These are phyloP conservation scores for Chloroceryle aenea DNA, from an alignment of 2,113 vertebrate genomes.

Conservation along the genomic window DNA sequence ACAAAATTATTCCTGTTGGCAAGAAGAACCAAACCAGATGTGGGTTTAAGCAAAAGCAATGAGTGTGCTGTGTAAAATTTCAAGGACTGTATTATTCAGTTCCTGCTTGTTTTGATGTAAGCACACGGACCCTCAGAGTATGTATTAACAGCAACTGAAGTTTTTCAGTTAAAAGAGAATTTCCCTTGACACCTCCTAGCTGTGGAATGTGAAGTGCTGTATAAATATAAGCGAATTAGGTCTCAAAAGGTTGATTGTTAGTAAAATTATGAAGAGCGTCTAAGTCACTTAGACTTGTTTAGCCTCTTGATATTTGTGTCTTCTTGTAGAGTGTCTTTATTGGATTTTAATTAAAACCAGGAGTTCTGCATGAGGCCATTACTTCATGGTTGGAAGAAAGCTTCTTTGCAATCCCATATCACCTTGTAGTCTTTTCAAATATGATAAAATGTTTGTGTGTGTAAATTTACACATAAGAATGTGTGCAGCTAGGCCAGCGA, in stretches of 20 bases:
- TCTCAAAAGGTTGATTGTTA: neutral
- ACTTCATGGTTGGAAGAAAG: neutral
- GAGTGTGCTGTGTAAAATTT: neutral
- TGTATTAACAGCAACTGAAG: neutral
- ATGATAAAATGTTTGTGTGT: neutral
- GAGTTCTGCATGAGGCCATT: neutral
- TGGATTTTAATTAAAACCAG: neutral
- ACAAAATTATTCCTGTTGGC: neutral
- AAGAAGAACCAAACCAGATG: neutral
- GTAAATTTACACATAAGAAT: neutral
- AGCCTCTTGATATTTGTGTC: neutral
- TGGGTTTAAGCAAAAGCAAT: neutral
- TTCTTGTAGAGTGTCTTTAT: neutral
- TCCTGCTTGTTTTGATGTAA: neutral
- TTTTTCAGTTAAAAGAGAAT: neutral
- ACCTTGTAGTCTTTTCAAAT: neutral
- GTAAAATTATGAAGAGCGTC: neutral
- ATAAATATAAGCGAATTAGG: neutral
- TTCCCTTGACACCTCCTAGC: neutral
- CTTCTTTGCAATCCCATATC: rapidly evolving
- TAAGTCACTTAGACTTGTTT: neutral
- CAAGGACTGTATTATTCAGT: neutral
- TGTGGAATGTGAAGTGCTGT: neutral
- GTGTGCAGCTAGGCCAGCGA: neutral
- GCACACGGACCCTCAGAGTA: neutral